These are phyloP conservation scores for Panurus biarmicus DNA, from an alignment of 2,113 vertebrate species.

Conservation along the genomic window DNA sequence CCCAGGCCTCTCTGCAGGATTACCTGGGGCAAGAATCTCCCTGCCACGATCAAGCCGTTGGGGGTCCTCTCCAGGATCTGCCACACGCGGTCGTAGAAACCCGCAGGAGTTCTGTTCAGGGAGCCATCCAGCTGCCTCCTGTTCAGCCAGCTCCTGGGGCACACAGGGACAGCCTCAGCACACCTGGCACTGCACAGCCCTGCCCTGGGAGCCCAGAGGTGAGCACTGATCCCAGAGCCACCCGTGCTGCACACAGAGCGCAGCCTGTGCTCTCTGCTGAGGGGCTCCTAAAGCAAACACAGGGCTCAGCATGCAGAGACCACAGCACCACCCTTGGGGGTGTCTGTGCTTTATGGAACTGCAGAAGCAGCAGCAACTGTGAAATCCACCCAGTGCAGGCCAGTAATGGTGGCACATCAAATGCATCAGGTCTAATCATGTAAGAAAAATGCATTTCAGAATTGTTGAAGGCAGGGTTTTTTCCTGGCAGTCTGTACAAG, in stretches of 20 bases:
- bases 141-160: constrained; percentile 85
- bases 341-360: not conserved
- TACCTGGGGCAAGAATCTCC: constrained; percentile 90
- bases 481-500: not conserved
- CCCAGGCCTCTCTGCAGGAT: not conserved
- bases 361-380: not conserved
- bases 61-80: constrained; percentile 94
- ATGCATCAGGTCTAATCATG: not conserved
- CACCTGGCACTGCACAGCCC: not conserved
- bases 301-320: not conserved
- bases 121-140: constrained; percentile 91
- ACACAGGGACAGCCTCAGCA: not conserved
- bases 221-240: not conserved
- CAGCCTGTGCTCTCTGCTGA: not conserved
- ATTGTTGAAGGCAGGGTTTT: not conserved
- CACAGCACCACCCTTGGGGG: not conserved
- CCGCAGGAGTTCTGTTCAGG: constrained; percentile 87
- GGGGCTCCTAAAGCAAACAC: not conserved
- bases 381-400: not conserved
- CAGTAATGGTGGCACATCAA: not conserved
- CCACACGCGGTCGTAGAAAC: constrained; percentile 95
- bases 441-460: not conserved
- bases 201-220: not conserved
- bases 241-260: not conserved
- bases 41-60: constrained; percentile 83